Percentiles rank a stretch among this genome's conserved stretches.
Evolutionary conservation across 2,797 vertebrate species (phyloP).

Genomic region (Falco rusticolus): DNA sequence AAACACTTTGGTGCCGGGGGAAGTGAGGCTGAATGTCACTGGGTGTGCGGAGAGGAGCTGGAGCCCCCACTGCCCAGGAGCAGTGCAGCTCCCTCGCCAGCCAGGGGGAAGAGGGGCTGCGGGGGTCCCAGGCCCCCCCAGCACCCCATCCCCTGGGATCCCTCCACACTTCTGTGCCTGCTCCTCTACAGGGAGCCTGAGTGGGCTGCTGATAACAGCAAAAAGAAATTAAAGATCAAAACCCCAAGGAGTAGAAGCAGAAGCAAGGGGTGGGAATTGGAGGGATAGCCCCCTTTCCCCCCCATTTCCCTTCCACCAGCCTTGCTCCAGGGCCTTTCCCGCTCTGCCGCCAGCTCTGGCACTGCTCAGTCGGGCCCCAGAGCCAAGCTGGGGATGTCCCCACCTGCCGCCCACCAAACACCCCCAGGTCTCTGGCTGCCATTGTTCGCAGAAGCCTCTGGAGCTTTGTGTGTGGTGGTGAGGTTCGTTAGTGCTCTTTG

Average conservation of each 20-base stretch:
- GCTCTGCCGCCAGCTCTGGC: accelerated
- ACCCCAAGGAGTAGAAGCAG: neutral
- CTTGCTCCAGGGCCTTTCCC: accelerated
- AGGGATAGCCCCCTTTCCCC: neutral
- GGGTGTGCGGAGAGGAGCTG: neutral
- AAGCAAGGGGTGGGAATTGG: neutral
- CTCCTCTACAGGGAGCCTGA: neutral
- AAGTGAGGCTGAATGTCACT: accelerated
- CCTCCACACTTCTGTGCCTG: neutral
- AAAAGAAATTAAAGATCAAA: neutral
- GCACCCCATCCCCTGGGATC: accelerated
- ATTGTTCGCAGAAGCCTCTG: neutral
- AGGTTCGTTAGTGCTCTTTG: neutral
- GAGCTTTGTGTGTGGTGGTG: neutral
- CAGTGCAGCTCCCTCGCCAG: accelerated
- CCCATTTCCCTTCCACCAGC: neutral
- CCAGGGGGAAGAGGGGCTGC: accelerated
- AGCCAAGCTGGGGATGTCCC: neutral
- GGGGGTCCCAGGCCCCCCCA: accelerated
- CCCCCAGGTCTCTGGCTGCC: neutral
- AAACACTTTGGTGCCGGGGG: neutral
- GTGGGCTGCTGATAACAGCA: accelerated
- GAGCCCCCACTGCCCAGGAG: neutral
- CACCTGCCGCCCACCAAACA: accelerated
- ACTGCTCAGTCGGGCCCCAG: accelerated